Base-by-base conservation (phyloP, 1,140 invertebrate genomes). In the Leptestheria dahalacensis region DNA sequence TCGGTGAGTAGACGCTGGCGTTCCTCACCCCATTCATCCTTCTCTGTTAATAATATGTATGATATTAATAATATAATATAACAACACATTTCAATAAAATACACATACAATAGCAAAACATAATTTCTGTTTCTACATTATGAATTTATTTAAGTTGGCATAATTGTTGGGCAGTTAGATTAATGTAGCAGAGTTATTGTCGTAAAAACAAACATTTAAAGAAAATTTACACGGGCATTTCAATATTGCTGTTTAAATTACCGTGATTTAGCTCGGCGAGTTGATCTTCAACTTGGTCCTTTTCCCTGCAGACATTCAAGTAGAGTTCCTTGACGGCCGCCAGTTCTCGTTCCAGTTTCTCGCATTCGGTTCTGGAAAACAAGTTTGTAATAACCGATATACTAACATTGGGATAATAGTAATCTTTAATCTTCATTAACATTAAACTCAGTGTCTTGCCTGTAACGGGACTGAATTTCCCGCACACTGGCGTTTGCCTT, bases 251-350 rank as follows among this genome's bases (percentile, higher is more conserved):
- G 6, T 23, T 53, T 21, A 25, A 21, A 18, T 15, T 55, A 55
- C 53, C 26, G 33, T 26, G 33, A 12, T n/a, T 41, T 18, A 55
- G 11, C 20, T 55, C 11, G 23, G 23, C 10, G 2, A 55, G 11
- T 9, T 55, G 53, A 25, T 55, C 53, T 29, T 55, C 53, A n/a
- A 55, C 12, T 0, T 12, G 20, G 33, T 55, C 53, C 20, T 55
- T 55, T 33, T 55, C 53, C 1, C 53, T 24, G 20, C 53, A 55
- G 18, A 55, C 26, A 0, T 26, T 33, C 53, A 55, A 10, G 25
- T 55, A 55, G 12, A 55, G 53, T 10, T 55, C 26, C 33, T 55
- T 55, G 10, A 55, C 53, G 26, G 26, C 33, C 9, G 23, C 28
- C 12, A 55, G 26, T 20, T 55, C 53, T 0, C 20, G 26, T 15